These are phyloP conservation scores for Exocentrus adspersus DNA, from an alignment of 2,888 invertebrate species.

Conservation along the genomic window DNA sequence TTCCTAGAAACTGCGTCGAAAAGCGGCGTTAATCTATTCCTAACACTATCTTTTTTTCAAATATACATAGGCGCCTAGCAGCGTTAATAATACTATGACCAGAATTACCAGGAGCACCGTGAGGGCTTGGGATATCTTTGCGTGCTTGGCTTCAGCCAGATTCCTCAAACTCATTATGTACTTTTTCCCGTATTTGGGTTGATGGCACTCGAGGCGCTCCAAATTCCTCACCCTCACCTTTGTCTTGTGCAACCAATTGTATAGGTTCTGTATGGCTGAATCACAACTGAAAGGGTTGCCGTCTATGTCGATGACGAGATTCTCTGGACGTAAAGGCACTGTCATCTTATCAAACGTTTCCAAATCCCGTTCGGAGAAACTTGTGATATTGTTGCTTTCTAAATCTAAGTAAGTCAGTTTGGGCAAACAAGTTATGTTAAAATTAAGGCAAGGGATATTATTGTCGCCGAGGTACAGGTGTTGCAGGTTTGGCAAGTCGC, in stretches of 20 bases:
- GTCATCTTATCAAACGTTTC: slow-evolving; percentile 68
- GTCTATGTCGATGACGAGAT: slow-evolving; percentile 70
- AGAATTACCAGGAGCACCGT: slow-evolving; percentile 67
- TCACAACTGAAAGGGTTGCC: slow-evolving; percentile 78
- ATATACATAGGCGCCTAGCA: slow-evolving; percentile 70
- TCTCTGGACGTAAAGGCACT: slow-evolving; percentile 59
- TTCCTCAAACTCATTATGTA: slow-evolving; percentile 56
- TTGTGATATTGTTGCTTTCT: slow-evolving; percentile 72
- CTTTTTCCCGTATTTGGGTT: slow-evolving; percentile 53
- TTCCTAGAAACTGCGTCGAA: slow-evolving; percentile 74
- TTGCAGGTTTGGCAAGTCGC: slow-evolving; percentile 72
- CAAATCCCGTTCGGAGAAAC: slow-evolving; percentile 68
- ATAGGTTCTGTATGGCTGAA: slow-evolving; percentile 70
- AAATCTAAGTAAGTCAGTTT: slow-evolving; percentile 75
- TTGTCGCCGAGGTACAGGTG: slow-evolving; percentile 79
- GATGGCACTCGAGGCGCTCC: slow-evolving; percentile 67
- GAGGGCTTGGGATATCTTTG: slow-evolving; percentile 59
- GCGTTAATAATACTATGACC: slow-evolving; percentile 66
- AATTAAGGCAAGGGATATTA: slow-evolving; percentile 69
- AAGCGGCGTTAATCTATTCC: slow-evolving; percentile 69
- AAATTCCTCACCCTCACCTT: slow-evolving; percentile 70
- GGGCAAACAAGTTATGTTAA: slow-evolving; percentile 74
- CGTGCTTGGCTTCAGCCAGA: slow-evolving; percentile 55
- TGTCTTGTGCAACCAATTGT: slow-evolving; percentile 72
- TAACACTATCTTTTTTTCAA: slow-evolving; percentile 70